Percentiles rank a stretch among this genome's conserved stretches.
These are phyloP conservation scores for Turnix velox DNA, from an alignment of 2,113 vertebrate genomes.

Conservation along the genomic window DNA sequence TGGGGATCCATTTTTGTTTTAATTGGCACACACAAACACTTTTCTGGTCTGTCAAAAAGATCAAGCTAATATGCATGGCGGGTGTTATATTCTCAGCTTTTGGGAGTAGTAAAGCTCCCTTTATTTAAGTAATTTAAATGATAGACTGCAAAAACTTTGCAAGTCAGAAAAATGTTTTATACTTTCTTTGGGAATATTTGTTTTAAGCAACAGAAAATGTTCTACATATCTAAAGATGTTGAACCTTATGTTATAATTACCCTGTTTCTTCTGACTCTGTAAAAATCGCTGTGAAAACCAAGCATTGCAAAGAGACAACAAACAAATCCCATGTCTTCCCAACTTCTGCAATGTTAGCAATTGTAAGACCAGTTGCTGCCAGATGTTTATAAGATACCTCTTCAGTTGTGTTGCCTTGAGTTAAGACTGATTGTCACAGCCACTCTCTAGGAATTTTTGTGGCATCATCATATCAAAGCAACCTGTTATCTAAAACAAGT, in stretches of 20 bases:
- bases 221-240: constrained; percentile 78
- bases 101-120: constrained; percentile 82
- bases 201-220: constrained; percentile 79
- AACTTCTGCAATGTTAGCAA: constrained; percentile 44
- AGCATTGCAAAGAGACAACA: constrained; percentile 51
- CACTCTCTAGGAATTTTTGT: constrained; percentile 13
- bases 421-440: constrained; percentile 34
- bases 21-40: constrained; percentile 82
- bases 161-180: constrained; percentile 82
- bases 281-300: constrained; percentile 56
- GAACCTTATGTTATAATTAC: constrained; percentile 77
- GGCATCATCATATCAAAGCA: constrained; percentile 28
- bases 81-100: constrained; percentile 81
- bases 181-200: constrained; percentile 81
- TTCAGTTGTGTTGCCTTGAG: neutral
- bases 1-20: constrained; percentile 81
- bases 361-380: constrained; percentile 45
- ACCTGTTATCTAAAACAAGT: neutral
- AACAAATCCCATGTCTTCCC: constrained; percentile 53
- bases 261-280: constrained; percentile 64
- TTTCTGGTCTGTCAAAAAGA: constrained; percentile 80
- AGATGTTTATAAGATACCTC: constrained; percentile 64
- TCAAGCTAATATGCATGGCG: constrained; percentile 82
- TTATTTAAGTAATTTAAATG: constrained; percentile 86
- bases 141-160: constrained; percentile 83